Base-by-base conservation (phyloP, 2,888 invertebrate genomes). In the Laothoe populi region DNA sequence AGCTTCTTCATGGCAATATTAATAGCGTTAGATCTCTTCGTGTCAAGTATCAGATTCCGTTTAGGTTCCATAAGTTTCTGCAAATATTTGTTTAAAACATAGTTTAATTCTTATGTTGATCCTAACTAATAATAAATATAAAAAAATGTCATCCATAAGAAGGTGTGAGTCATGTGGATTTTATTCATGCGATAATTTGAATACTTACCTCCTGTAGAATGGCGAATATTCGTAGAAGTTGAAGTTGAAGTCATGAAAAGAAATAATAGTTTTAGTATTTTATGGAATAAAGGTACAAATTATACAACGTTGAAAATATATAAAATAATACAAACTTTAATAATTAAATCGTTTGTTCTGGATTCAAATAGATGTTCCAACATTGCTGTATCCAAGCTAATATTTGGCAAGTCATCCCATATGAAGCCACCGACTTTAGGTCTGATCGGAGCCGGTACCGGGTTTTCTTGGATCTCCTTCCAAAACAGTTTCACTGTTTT, bases 1-100 rank as follows among this genome's bases (percentile, higher is more conserved):
- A 99, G 93, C 84, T 99, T 99, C 23, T 99, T 99, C 96, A 99
- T 97, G 16, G 99, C 99, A 76, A 99, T 99, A 86, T 99, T 99
- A 74, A 99, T 99, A 46, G 99, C 99, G 87, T 99, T 99, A 7
- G 99, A 99, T 69, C 99, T 94, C 86, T 99, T 99, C 53, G 98
- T 96, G 86, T 99, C 98, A 87, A 99, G 92, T 45, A 99, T 99
- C 62, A 99, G 72, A 74, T 90, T 90, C 73, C 87, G 85, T 81
- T 92, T 92, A 80, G 92, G 92, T 77, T 92, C 92, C 84, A 87
- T 85, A 71, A 92, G 69, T 79, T 92, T 92, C 92, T 92, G 73
- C 58, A 62, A 48, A 44, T 62, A n/a, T 5, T 53, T 31, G 7
- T 7, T 53, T 19, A 31, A 11, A 13, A 13, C 10, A 35, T 44